Evolutionary conservation across 2,888 invertebrate genomes (phyloP).

Genomic region (Charanyca ferruginea): DNA sequence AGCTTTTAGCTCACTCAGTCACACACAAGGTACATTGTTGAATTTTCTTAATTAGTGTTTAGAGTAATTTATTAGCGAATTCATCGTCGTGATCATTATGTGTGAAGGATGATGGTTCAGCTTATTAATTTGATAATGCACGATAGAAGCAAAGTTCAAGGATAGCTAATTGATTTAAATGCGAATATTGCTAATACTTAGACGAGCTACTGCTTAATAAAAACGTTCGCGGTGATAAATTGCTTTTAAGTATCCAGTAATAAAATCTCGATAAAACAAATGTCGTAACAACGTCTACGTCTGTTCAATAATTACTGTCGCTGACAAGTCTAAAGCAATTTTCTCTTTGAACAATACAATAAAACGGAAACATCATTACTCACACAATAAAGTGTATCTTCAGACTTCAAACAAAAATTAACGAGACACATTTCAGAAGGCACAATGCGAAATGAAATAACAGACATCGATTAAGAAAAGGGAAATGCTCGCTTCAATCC

Average conservation of each 20-base stretch:
- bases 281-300: slow-evolving; percentile 43
- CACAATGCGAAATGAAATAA: slow-evolving; percentile 71
- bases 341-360: slow-evolving; percentile 37
- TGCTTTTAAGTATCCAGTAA: slow-evolving; percentile 53
- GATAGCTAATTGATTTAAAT: slow-evolving; percentile 49
- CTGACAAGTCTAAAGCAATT: slow-evolving; percentile 18
- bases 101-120: slow-evolving; percentile 47
- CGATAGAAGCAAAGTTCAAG: slow-evolving; percentile 49
- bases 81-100: slow-evolving; percentile 25
- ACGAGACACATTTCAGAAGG: slow-evolving; percentile 54
- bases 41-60: slow-evolving; percentile 59
- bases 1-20: slow-evolving; percentile 71
- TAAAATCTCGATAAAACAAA: slow-evolving; percentile 55
- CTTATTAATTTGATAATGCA: slow-evolving; percentile 38
- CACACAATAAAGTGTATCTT: slow-evolving; percentile 27
- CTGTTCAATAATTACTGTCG: slow-evolving; percentile 33
- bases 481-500: slow-evolving; percentile 78
- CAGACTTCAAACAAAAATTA: slow-evolving; percentile 55
- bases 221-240: slow-evolving; percentile 58
- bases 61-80: slow-evolving; percentile 45
- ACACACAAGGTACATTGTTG: slow-evolving; percentile 53
- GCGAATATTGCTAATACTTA: slow-evolving; percentile 22
- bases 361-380: slow-evolving; percentile 40
- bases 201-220: slow-evolving; percentile 47
- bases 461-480: slow-evolving; percentile 76